phyloP scores from a whole-genome alignment of 2,888 invertebrate genomes.

The Ecdyonurus torrentis region DNA sequence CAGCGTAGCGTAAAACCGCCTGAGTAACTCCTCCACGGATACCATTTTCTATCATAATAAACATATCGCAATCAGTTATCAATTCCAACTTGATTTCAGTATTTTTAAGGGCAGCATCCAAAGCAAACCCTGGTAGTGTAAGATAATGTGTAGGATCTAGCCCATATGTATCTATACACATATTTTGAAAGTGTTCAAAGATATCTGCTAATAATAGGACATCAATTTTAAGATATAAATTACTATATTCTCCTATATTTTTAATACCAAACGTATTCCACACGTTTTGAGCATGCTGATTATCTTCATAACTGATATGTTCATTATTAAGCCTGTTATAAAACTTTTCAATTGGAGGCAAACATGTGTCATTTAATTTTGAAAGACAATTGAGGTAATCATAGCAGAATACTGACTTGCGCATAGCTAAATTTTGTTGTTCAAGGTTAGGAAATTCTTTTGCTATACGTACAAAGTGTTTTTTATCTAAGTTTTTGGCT shows the following conservation, averaged over 20 bases:
- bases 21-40: conserved; percentile 17
- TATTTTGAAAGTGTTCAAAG: conserved; percentile 8
- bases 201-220: conserved; percentile 7
- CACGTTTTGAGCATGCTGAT: conserved; percentile 14
- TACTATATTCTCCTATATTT: neutral
- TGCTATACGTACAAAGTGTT: neutral
- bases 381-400: neutral
- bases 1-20: conserved; percentile 15
- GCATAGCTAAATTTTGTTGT: neutral
- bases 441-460: neutral
- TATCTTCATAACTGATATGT: conserved; percentile 13
- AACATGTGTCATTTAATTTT: neutral
- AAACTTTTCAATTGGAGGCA: conserved; percentile 13
- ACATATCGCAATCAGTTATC: conserved; percentile 14
- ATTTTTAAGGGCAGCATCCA: neutral
- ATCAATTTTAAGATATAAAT: conserved; percentile 1
- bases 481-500: neutral
- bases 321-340: conserved; percentile 9
- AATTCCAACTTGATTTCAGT: neutral
- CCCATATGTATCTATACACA: neutral
- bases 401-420: neutral
- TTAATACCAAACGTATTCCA: conserved; percentile 14
- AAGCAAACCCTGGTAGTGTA: neutral
- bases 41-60: conserved; percentile 16
- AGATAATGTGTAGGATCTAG: neutral